Evolutionary conservation across 2,113 vertebrate genomes (phyloP), one percentile per base, ranked within the genome.

Genomic region (Gavialis gangeticus): DNA sequence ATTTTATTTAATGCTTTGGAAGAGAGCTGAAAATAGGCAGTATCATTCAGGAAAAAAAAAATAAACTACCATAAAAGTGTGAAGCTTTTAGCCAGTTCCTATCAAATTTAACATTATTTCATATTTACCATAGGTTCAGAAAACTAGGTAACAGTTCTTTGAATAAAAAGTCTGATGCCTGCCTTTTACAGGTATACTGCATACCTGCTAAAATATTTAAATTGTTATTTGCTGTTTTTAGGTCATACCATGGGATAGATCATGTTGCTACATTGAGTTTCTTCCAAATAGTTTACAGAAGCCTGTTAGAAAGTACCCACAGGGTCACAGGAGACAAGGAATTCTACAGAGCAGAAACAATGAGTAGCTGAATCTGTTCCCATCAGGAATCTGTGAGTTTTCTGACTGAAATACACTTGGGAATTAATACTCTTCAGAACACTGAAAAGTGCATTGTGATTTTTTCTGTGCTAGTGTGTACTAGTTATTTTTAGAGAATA

Each of bases 281-380:
- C 55, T 34, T 12, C 92, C 80, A 90, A 84, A 85, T 46, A 84
- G 64, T 79, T 14, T 57, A 6, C 4, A 62, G 37, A 21, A 90
- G 19, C 46, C 34, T 18, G 9, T 84, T 57, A 75, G 46, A 73
- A 95, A 91, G 79, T 28, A 81, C 13, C 64, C 27, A 79, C n/a
- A 64, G 78, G 24, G 15, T 1, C 81, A 30, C n/a, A 19, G 18
- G 10, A 34, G 10, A 18, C n/a, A 30, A 11, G 37, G 21, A 57
- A 59, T 90, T 86, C 58, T 75, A 12, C 88, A 62, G 71, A 94
- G 79, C 84, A 82, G 88, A 82, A 93, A 22, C 57, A 79, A 71
- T 84, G 78, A 69, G n/a, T 18, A 69, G 10, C 10, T 30, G 17
- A 17, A 82, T 93, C 77, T 84, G 0, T 92, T 96, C 92, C 84